Evolutionary conservation across 2,888 invertebrate species (phyloP).

Genomic region (Tiphia femorata): DNA sequence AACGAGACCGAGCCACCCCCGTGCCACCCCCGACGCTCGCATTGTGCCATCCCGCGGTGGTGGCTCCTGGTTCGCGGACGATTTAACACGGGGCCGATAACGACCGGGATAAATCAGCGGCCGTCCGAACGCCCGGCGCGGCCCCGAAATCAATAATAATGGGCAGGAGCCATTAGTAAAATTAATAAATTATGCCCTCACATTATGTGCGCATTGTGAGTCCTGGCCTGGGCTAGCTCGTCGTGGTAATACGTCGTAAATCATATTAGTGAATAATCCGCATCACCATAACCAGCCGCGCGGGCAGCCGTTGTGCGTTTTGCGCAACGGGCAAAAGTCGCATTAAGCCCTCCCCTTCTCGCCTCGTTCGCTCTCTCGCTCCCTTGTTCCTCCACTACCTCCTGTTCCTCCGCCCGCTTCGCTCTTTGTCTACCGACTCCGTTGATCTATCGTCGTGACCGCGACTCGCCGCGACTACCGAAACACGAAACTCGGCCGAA

Average conservation of each 20-base stretch:
- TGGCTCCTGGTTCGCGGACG: slow-evolving; percentile 56
- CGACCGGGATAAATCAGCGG: slow-evolving; percentile 67
- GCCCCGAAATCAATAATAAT: slow-evolving; percentile 68
- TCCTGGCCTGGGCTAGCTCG: slow-evolving; percentile 48
- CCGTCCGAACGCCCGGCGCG: slow-evolving; percentile 58
- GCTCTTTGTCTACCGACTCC: neutral
- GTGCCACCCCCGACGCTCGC: slow-evolving; percentile 39
- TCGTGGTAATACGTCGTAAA: slow-evolving; percentile 67
- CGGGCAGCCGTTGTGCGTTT: slow-evolving; percentile 52
- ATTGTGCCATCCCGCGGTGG: slow-evolving; percentile 50
- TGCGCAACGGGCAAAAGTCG: slow-evolving; percentile 57
- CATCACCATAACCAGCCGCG: slow-evolving; percentile 65
- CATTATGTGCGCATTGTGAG: slow-evolving; percentile 69
- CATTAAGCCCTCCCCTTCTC: slow-evolving; percentile 25
- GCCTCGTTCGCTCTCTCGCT: neutral
- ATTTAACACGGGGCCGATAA: slow-evolving; percentile 65
- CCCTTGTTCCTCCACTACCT: neutral
- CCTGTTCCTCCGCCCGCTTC: no score
- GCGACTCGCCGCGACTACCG: slow-evolving; percentile 1
- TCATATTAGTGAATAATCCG: slow-evolving; percentile 70
- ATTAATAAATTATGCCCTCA: slow-evolving; percentile 69
- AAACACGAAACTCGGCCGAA: no score
- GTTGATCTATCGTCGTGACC: slow-evolving; percentile 5
- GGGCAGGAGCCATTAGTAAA: slow-evolving; percentile 69
- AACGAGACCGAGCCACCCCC: no score